These are phyloP conservation scores for Orientallactaga sibirica DNA, from an alignment of 2,797 vertebrate species.

Conservation along the genomic window DNA sequence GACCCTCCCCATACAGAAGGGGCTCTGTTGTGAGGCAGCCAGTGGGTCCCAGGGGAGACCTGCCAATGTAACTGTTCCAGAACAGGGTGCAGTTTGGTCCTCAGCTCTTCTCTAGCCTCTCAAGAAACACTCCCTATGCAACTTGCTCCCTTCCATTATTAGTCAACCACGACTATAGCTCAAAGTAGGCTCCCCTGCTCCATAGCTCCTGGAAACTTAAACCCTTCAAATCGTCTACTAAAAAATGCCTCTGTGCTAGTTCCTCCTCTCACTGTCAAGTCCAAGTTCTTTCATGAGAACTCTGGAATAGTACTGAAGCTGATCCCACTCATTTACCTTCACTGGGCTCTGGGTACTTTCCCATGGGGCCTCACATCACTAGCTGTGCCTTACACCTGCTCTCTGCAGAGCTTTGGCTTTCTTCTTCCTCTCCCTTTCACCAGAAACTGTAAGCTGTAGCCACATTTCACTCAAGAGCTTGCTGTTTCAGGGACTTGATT, in stretches of 20 bases:
- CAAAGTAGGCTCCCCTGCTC: too few relatives aligned
- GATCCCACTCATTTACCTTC: fast-evolving
- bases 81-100: background rate
- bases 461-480: background rate
- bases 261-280: background rate
- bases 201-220: background rate
- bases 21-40: background rate
- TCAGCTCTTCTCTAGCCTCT: too few relatives aligned
- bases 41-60: background rate
- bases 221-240: background rate
- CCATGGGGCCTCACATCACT: fast-evolving
- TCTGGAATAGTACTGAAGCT: background rate
- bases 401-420: background rate
- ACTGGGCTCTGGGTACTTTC: fast-evolving
- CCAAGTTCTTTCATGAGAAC: background rate
- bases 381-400: background rate
- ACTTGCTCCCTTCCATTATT: background rate
- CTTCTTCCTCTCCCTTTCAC: background rate
- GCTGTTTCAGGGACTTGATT: background rate
- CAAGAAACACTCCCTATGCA: background rate
- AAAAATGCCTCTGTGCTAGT: background rate
- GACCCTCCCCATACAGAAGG: background rate
- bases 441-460: background rate
- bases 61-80: background rate
- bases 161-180: too few relatives aligned